phyloP scores from a whole-genome alignment of 2,888 invertebrate genomes.

The Oscheius sp. region DNA sequence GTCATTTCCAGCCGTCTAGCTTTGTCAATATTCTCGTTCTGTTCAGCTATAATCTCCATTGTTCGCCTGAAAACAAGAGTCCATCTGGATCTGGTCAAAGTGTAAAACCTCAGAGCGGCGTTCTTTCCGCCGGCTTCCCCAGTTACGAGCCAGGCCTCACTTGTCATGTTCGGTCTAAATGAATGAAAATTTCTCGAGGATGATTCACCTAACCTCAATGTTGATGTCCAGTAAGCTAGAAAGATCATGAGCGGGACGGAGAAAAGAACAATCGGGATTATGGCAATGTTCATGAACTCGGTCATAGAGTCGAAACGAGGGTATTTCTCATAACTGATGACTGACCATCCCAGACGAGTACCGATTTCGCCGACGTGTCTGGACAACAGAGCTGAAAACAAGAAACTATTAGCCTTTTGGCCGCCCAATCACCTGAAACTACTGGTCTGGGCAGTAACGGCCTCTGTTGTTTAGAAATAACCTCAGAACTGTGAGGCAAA shows the following conservation, averaged over 20 bases:
- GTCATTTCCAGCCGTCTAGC: slow-evolving; percentile 52
- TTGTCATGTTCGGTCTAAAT: slow-evolving; percentile 58
- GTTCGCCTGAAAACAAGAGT: slow-evolving; percentile 58
- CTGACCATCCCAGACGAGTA: slow-evolving; percentile 66
- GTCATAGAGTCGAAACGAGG: slow-evolving; percentile 69
- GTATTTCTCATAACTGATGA: slow-evolving; percentile 65
- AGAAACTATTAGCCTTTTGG: too few relatives aligned
- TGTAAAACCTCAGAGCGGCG: slow-evolving; percentile 56
- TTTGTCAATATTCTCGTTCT: slow-evolving; percentile 67
- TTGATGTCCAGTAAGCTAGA: slow-evolving; percentile 69
- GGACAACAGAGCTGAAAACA: slow-evolving; percentile 57
- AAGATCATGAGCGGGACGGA: slow-evolving; percentile 71
- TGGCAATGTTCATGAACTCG: slow-evolving; percentile 71
- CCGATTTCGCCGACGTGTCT: slow-evolving; percentile 62
- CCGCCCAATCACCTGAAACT: slow-evolving; percentile 55
- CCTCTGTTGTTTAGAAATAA: slow-evolving; percentile 49
- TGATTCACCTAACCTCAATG: slow-evolving; percentile 49
- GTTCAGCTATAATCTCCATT: slow-evolving; percentile 72
- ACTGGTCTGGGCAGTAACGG: slow-evolving; percentile 62
- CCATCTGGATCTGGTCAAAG: background rate
- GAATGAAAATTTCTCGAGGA: background rate
- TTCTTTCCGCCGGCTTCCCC: slow-evolving; percentile 72
- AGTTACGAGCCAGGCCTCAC: slow-evolving; percentile 68
- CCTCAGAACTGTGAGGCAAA: slow-evolving; percentile 59
- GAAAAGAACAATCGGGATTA: slow-evolving; percentile 70